These are phyloP conservation scores for Eristalinus sepulchralis DNA, from an alignment of 2,888 invertebrate genomes.

Conservation along the genomic window DNA sequence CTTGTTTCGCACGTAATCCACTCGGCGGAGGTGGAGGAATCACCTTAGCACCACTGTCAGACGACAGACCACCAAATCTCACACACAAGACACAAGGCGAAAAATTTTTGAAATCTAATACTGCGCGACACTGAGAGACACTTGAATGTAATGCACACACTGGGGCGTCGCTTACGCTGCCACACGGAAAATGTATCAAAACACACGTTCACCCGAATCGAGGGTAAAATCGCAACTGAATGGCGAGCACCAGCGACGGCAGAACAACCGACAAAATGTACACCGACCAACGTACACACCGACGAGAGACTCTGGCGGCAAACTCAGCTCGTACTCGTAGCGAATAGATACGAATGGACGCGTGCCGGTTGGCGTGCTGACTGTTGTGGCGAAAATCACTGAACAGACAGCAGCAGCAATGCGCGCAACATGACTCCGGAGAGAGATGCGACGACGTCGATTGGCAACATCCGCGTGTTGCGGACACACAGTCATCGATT, in stretches of 20 bases:
- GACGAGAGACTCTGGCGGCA: neutral
- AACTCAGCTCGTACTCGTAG: slow-evolving; percentile 1
- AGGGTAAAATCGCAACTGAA: slow-evolving; percentile 70
- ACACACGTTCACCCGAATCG: slow-evolving; percentile 68
- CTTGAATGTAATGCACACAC: slow-evolving; percentile 27
- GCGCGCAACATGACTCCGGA: slow-evolving; percentile 1
- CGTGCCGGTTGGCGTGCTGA: slow-evolving; percentile 57
- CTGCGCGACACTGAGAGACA: slow-evolving; percentile 26
- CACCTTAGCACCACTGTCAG: slow-evolving; percentile 41
- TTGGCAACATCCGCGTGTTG: neutral
- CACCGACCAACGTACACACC: slow-evolving; percentile 20
- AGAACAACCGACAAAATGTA: slow-evolving; percentile 35
- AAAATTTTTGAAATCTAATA: slow-evolving; percentile 16
- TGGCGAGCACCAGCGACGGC: slow-evolving; percentile 27
- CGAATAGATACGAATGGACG: slow-evolving; percentile 56
- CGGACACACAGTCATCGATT: slow-evolving; percentile 5
- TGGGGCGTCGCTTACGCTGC: slow-evolving; percentile 27
- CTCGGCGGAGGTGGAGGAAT: neutral
- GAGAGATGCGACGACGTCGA: neutral
- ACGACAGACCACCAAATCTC: slow-evolving; percentile 2
- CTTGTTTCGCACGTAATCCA: slow-evolving; percentile 29
- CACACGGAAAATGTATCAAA: neutral
- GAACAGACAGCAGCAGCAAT: neutral
- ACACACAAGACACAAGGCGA: slow-evolving; percentile 18
- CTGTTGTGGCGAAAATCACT: slow-evolving; percentile 51